Conservation (phyloP, 2,888 invertebrate genomes). For the Cantharis lateralis region DNA sequence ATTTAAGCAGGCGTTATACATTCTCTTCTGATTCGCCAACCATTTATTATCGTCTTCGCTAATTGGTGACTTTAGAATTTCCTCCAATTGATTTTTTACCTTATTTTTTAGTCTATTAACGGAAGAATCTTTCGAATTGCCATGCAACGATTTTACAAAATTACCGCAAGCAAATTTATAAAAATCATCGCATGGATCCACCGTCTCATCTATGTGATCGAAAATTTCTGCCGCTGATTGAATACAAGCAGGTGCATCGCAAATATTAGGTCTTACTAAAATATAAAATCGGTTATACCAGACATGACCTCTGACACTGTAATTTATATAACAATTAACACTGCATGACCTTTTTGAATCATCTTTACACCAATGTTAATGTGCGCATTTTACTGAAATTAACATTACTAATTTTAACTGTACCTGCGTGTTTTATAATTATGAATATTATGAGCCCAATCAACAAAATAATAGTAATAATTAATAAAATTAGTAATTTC, state of each 20-base stretch:
- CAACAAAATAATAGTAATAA: neutral
- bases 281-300: neutral
- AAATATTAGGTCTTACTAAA: conserved; percentile 6
- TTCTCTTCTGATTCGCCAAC: conserved; percentile 6
- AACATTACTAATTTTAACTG: neutral
- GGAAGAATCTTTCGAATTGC: conserved; percentile 1
- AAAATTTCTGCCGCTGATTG: conserved; percentile 65
- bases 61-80: conserved; percentile 10
- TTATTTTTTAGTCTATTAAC: neutral
- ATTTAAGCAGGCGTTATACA: conserved; percentile 40
- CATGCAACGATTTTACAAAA: conserved; percentile 6
- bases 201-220: conserved; percentile 66
- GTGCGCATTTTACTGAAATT: neutral
- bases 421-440: conserved; percentile 5
- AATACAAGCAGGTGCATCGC: conserved; percentile 10
- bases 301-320: neutral
- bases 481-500: neutral
- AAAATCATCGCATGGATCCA: conserved; percentile 79
- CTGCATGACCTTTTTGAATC: neutral
- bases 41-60: conserved; percentile 5
- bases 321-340: neutral
- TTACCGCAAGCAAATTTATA: conserved; percentile 43
- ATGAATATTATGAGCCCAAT: neutral
- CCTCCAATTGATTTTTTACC: conserved; percentile 4
- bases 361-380: neutral